Evolutionary conservation across 2,888 invertebrate species (phyloP).

Genomic region (Leptura quadrifasciata): DNA sequence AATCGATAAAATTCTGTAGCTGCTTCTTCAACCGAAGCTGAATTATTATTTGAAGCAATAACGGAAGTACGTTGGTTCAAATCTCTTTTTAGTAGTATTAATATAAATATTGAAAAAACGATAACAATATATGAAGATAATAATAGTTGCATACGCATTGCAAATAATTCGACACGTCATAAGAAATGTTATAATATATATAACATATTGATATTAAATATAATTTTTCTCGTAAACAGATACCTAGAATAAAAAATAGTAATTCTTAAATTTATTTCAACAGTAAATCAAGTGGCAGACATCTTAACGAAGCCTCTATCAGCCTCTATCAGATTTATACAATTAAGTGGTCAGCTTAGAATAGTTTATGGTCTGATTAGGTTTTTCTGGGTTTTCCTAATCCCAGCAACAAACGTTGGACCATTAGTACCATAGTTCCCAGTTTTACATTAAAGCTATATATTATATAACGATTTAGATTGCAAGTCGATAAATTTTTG

Average conservation of each 20-base stretch:
- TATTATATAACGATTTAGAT: too few species aligned
- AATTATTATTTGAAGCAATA: background rate
- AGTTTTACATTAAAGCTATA: too few species aligned
- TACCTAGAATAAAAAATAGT: background rate
- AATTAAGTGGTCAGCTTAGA: conserved; percentile 2
- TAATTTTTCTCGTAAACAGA: background rate
- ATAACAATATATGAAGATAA: conserved; percentile 2
- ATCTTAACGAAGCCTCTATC: background rate
- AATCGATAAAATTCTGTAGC: background rate
- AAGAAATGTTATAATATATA: too few species aligned
- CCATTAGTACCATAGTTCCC: background rate
- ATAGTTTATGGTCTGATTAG: conserved; percentile 14
- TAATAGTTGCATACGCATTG: background rate
- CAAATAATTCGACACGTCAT: background rate
- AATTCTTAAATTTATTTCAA: background rate
- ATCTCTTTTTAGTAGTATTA: too few species aligned
- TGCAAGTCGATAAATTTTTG: too few species aligned
- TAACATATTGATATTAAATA: background rate
- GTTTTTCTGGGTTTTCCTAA: conserved; percentile 15
- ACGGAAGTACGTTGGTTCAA: background rate
- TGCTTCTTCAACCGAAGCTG: background rate
- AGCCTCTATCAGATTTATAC: background rate
- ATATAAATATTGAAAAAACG: background rate
- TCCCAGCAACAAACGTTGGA: conserved; percentile 9
- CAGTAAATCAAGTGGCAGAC: conserved; percentile 1